A percentile compares a stretch with the other conserved stretches of the same genome.
Conservation (phyloP, 2,113 vertebrate genomes). For the Otocyon megalotis region DNA sequence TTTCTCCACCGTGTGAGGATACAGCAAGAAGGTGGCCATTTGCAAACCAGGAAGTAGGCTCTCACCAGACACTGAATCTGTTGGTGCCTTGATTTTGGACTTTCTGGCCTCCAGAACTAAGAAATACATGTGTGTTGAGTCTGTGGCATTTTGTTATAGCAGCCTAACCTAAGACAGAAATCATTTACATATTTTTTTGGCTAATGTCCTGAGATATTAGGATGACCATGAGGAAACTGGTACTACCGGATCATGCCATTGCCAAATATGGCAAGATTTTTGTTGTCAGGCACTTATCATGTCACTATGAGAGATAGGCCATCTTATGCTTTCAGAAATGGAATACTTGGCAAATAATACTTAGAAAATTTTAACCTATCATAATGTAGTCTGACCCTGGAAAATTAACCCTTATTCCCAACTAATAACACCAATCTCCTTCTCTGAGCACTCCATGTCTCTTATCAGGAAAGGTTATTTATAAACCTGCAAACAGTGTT, state of each 20-base stretch:
- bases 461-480: background rate
- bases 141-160: background rate
- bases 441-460: background rate
- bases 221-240: background rate
- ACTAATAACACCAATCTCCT: background rate
- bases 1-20: background rate
- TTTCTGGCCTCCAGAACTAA: background rate
- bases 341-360: background rate
- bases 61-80: background rate
- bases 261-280: background rate
- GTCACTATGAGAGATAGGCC: background rate
- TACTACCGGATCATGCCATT: background rate
- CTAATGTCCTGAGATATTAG: background rate
- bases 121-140: background rate
- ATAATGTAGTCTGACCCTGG: background rate
- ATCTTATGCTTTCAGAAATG: background rate
- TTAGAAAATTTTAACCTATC: background rate
- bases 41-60: background rate
- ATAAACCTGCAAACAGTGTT: background rate
- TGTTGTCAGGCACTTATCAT: background rate
- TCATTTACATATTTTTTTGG: background rate
- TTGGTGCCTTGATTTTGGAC: background rate
- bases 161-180: background rate
- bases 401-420: slow-evolving; percentile 26
- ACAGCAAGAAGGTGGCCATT: background rate